These are phyloP conservation scores for Amphipoea lucens DNA, from an alignment of 2,888 invertebrate species.

Conservation along the genomic window DNA sequence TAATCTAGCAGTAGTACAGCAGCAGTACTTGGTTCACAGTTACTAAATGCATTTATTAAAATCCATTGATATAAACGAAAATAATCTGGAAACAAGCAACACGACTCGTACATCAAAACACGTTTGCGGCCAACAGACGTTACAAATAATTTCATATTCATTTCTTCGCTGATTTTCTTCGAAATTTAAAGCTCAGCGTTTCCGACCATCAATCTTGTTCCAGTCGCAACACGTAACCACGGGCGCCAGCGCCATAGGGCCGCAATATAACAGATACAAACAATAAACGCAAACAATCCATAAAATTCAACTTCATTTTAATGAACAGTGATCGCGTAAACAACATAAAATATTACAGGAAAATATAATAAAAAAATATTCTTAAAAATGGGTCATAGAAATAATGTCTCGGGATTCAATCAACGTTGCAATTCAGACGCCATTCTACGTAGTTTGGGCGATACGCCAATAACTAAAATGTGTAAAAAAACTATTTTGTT, in stretches of 20 bases:
- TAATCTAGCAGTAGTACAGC: background rate
- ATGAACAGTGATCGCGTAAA: constrained; percentile 63
- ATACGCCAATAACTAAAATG: constrained; percentile 61
- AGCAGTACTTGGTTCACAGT: too few relatives aligned
- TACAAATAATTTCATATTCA: constrained; percentile 35
- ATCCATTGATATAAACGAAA: background rate
- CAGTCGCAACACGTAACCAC: constrained; percentile 47
- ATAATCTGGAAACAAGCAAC: background rate
- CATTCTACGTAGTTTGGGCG: constrained; percentile 62
- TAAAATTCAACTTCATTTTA: constrained; percentile 59
- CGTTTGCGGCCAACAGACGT: constrained; percentile 19
- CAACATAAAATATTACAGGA: constrained; percentile 66
- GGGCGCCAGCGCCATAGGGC: constrained; percentile 38
- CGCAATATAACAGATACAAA: constrained; percentile 41
- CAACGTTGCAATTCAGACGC: constrained; percentile 67
- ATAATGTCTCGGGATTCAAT: constrained; percentile 66
- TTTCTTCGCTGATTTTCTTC: constrained; percentile 33
- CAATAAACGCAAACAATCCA: constrained; percentile 61
- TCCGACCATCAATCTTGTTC: constrained; percentile 55
- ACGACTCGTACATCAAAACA: constrained; percentile 25
- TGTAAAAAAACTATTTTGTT: constrained; percentile 64
- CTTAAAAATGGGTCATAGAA: constrained; percentile 66
- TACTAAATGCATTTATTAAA: background rate
- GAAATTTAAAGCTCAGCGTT: constrained; percentile 28
- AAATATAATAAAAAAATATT: constrained; percentile 64